Base-by-base conservation (phyloP, 1,140 invertebrate species). In the Acromyrmex echinatior region DNA sequence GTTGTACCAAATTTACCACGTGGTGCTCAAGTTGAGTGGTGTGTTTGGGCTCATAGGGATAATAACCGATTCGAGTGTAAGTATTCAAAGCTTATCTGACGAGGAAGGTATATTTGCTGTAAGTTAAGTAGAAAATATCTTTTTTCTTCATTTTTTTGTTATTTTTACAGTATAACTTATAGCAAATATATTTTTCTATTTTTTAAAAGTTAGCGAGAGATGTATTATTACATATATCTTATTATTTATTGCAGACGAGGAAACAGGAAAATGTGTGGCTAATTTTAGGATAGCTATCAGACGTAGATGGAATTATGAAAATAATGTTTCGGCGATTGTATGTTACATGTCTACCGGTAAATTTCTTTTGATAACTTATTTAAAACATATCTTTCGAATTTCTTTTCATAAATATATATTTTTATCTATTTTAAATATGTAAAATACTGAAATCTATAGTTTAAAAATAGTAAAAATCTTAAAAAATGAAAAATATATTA, bases 21-120 rank as follows among this genome's bases (percentile, higher is more conserved):
- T 45, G 96, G 96, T 93, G 98, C 98, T n/a, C 95, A 97, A 18
- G 97, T 99, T 51, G 98, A 99, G 95, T 99, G 98, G 98, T 98
- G 98, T 93, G 97, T 98, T 81, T 98, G 98, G 97, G 98, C 97
- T 39, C 98, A 98, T 95, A 96, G 97, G 68, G 97, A 98, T 94
- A 98, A 98, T 95, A 97, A 97, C 95, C 96, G 97, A 90, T 98
- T 98, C 93, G 97, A 98, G 94, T 98, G 98, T 98, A 96, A 96
- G 96, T 89, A 77, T 74, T 53, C 1, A 71, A 81, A 71, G 14
- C 12, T 73, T 28, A 7, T 49, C 6, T 9, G 7, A 62, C 2
- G 31, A 65, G 39, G 7, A 65, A 81, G 9, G 7, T 68, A 7
- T 81, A 81, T 66, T 49, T 66, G 25, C 25, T 66, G 60, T 18